Evolutionary conservation across 2,888 invertebrate species (phyloP).

Genomic region (Heteromurus nitidus): DNA sequence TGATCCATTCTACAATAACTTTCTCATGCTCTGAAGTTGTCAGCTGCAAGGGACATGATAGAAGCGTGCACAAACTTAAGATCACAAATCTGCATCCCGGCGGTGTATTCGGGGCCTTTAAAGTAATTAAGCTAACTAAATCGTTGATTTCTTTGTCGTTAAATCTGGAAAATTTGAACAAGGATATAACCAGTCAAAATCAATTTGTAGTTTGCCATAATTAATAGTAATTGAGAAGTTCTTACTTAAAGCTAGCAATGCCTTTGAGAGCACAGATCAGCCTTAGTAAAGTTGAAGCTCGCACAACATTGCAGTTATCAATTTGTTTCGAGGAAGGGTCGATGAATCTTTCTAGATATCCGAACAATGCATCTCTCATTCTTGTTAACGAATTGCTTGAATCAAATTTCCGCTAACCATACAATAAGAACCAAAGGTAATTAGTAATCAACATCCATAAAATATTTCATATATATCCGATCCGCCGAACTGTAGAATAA

Average conservation of each 20-base stretch:
- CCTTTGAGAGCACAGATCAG: conserved; percentile 94
- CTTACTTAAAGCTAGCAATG: conserved; percentile 91
- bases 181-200: conserved; percentile 3
- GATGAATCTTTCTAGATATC: conserved; percentile 64
- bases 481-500: too few species aligned
- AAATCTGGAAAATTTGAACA: conserved; percentile 78
- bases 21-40: conserved; percentile 87
- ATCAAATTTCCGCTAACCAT: conserved; percentile 69
- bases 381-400: conserved; percentile 64
- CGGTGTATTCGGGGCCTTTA: conserved; percentile 91
- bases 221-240: conserved; percentile 55
- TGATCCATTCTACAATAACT: conserved; percentile 92
- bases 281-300: conserved; percentile 91
- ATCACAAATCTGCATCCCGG: conserved; percentile 95
- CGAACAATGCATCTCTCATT: conserved; percentile 71
- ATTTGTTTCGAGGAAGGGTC: conserved; percentile 49
- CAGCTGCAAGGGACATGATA: conserved; percentile 93
- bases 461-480: not conserved
- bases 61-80: conserved; percentile 93
- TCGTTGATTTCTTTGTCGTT: conserved; percentile 93
- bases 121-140: conserved; percentile 89
- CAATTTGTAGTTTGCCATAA: not conserved
- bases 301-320: conserved; percentile 78
- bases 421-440: not conserved
- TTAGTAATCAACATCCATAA: not conserved